phyloP scores from a whole-genome alignment of 2,888 invertebrate genomes.

The Hypercompe scribonia region DNA sequence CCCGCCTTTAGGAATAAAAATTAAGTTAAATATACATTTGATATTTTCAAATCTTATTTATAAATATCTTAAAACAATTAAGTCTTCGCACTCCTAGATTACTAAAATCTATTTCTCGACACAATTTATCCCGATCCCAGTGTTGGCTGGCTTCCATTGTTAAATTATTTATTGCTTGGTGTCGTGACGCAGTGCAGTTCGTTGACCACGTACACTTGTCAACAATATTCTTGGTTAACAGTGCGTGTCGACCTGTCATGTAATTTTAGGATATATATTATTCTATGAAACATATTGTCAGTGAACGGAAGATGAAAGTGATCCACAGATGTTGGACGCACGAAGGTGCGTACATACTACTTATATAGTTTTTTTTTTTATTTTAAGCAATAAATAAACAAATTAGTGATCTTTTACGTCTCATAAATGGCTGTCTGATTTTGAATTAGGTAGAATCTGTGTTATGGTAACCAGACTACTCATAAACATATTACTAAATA shows the following conservation, averaged over 20 bases:
- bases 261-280: not conserved
- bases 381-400: no score
- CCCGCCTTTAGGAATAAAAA: not conserved
- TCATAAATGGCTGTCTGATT: no score
- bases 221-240: not conserved
- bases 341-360: no score
- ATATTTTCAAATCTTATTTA: not conserved
- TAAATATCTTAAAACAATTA: not conserved
- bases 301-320: not conserved
- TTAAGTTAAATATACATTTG: not conserved
- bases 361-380: no score
- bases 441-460: no score
- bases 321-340: not conserved
- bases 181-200: constrained; percentile 5
- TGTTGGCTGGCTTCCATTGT: constrained; percentile 20
- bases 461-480: no score
- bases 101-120: constrained; percentile 10
- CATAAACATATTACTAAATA: no score
- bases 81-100: not conserved
- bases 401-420: no score
- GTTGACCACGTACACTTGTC: constrained; percentile 4
- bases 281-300: not conserved
- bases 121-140: not conserved
- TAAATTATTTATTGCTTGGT: constrained; percentile 10
- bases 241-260: not conserved